Conservation (phyloP, 1,140 invertebrate species). For the Onthophagus taurus region DNA sequence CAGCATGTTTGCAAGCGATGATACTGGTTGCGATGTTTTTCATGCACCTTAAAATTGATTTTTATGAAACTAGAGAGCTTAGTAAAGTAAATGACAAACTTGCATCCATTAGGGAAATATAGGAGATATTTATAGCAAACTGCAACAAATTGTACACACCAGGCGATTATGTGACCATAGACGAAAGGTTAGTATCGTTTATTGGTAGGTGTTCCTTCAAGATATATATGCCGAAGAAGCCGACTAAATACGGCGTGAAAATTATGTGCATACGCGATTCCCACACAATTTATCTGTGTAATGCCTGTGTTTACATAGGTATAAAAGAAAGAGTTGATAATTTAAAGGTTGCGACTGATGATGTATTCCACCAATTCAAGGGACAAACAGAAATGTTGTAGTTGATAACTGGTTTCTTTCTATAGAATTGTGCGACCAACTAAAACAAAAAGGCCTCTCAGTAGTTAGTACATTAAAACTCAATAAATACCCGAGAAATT, state of each 20-base stretch:
- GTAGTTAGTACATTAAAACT: too few species aligned
- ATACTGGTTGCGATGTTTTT: too few species aligned
- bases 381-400: neutral
- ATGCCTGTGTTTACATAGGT: neutral
- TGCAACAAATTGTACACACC: neutral
- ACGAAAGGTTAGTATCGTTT: constrained; percentile 36
- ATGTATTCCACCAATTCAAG: neutral
- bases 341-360: neutral
- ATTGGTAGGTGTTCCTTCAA: constrained; percentile 34
- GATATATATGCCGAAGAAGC: constrained; percentile 36
- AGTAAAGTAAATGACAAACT: neutral
- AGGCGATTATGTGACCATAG: constrained; percentile 28
- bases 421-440: too few species aligned
- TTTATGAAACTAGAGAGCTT: neutral
- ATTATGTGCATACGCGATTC: too few species aligned
- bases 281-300: too few species aligned
- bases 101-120: neutral
- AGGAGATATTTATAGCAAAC: neutral
- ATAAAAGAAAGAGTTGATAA: neutral
- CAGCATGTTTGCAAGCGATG: too few species aligned
- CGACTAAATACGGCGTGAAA: constrained; percentile 34
- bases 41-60: neutral
- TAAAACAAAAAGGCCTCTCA: too few species aligned
- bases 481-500: too few species aligned
- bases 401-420: neutral